Base-by-base conservation (phyloP, 2,113 vertebrate genomes). In the Lophius piscatorius region DNA sequence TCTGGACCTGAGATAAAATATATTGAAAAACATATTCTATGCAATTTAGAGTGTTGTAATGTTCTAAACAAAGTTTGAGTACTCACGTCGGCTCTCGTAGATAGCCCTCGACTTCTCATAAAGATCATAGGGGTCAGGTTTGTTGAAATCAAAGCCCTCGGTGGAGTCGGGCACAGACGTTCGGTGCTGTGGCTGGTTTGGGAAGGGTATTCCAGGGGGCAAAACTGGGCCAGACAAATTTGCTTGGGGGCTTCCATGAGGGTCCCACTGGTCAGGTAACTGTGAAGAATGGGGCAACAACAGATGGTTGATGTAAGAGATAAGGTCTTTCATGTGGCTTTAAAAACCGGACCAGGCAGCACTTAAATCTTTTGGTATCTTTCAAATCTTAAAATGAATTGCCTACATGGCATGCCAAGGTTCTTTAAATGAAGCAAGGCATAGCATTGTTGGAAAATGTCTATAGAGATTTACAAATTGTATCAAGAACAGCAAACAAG, bases 91-190 rank as follows among this genome's bases (percentile, higher is more conserved):
- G 93, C 97, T 99, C 93, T 99, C 97, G 76, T 98, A 99, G 89
- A 99, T 94, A 62, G 97, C 96, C 84, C 97, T 94, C 13, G 97
- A 99, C 87, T 98, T 98, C 88, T 98, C 96, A 68, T 98, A 99
- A 76, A 99, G 94, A 90, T 98, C 96, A 6, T 98, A 99, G 2
- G 97, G 97, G 83, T 99, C 97, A 9, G 97, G 97, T 89, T 97
- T 98, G 87, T 94, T 93, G 24, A 96, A 94, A 84, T 98, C 95
- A 77, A 96, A 95, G 86, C 94, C 95, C 80, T 98, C 97, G 44
- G 94, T 89, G 85, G 95, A 95, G 83, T 98, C 97, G 0, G 96
- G 95, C 74, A 95, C 96, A 24, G 96, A 96, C 24, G 94, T 94
- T 87, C 95, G 93, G 87, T 96, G 97, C 88, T 90, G 91, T 3